Evolutionary conservation across 2,797 vertebrate genomes (phyloP).

Genomic region (Pitangus sulphuratus): DNA sequence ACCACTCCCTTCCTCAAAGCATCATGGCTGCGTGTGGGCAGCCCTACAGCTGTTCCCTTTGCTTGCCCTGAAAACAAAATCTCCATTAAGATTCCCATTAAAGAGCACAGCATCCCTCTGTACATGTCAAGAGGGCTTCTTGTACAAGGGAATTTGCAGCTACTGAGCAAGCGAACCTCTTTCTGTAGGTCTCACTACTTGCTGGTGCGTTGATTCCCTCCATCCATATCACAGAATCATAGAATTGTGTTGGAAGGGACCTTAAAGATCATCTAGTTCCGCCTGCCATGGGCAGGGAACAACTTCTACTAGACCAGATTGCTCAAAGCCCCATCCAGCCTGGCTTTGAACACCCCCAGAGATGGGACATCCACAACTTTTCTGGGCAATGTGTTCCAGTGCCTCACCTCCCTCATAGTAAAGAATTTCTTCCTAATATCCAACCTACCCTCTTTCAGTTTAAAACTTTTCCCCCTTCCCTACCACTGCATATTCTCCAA

Average conservation of each 20-base stretch:
- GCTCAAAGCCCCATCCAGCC: background rate
- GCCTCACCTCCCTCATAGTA: no score
- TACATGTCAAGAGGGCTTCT: rapidly evolving
- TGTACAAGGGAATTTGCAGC: background rate
- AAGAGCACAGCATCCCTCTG: background rate
- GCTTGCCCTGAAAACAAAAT: background rate
- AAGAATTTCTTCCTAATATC: background rate
- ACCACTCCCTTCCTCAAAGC: background rate
- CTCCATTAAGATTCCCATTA: background rate
- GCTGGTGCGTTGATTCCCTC: background rate
- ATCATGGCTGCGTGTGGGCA: rapidly evolving
- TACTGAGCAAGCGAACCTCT: background rate
- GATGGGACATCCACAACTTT: background rate
- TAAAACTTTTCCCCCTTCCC: background rate
- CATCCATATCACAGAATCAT: background rate
- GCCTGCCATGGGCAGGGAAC: background rate
- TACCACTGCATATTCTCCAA: background rate
- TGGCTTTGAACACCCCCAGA: background rate
- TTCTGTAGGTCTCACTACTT: background rate
- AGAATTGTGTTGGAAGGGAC: background rate
- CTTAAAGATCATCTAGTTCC: background rate
- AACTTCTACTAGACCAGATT: background rate
- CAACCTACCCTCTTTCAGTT: background rate
- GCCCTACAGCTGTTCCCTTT: background rate
- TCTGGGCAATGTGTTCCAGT: background rate